A percentile compares a stretch with the other conserved stretches of the same genome.
Evolutionary conservation across 1,140 invertebrate species (phyloP).

Genomic region (Diachasma alloeum): DNA sequence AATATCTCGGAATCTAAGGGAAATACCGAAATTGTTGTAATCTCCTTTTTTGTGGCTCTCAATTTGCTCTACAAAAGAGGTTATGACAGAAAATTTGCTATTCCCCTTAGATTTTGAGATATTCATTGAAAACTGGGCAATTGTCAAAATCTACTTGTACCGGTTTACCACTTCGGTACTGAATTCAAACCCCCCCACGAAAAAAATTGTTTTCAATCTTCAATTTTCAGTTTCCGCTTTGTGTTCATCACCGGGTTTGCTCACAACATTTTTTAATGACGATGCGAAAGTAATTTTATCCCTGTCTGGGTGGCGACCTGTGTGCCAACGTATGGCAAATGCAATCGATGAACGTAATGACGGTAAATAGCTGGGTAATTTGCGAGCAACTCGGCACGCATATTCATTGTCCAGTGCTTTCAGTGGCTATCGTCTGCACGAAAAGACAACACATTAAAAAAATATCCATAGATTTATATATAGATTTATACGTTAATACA

Average conservation of each 20-base stretch:
- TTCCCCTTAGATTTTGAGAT: too few species aligned
- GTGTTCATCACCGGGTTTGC: not conserved
- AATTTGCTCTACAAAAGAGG: too few species aligned
- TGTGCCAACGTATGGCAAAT: constrained; percentile 3
- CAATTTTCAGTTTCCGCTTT: constrained; percentile 30
- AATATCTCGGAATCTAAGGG: too few species aligned
- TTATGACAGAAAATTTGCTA: too few species aligned
- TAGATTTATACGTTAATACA: not conserved
- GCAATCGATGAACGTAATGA: constrained; percentile 32
- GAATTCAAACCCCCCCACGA: not conserved
- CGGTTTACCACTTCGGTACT: too few species aligned
- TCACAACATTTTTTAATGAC: constrained; percentile 23
- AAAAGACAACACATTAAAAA: not conserved
- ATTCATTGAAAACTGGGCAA: too few species aligned
- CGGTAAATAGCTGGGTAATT: constrained; percentile 31
- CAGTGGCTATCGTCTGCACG: not conserved
- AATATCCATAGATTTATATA: not conserved
- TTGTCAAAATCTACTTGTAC: too few species aligned
- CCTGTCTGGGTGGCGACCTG: not conserved
- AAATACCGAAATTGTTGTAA: too few species aligned
- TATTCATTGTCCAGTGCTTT: not conserved
- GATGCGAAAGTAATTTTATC: not conserved
- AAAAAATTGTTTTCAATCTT: constrained; percentile 14
- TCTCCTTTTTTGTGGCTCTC: too few species aligned
- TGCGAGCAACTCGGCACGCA: constrained; percentile 19